A percentile compares a stretch with the other conserved stretches of the same genome.
phyloP scores from a whole-genome alignment of 2,113 vertebrate genomes.

The Myocastor coypus region DNA sequence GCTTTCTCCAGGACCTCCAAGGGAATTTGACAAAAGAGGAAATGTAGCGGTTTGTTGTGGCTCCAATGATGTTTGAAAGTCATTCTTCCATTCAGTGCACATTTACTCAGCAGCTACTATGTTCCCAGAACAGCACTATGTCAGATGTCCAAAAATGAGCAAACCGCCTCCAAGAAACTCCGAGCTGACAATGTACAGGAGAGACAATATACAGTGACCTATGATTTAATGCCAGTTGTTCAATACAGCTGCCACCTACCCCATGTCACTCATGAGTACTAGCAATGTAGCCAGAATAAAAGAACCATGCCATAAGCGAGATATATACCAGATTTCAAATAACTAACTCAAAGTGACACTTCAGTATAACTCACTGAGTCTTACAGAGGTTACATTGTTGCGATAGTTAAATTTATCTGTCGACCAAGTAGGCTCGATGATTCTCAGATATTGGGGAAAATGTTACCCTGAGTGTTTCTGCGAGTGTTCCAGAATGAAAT shows the following conservation, averaged over 20 bases:
- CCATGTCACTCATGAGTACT: background rate
- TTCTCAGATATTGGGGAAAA: background rate
- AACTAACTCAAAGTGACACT: background rate
- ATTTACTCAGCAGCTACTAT: background rate
- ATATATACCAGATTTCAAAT: background rate
- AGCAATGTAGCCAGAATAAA: background rate
- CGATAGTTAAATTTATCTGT: background rate
- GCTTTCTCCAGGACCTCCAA: background rate
- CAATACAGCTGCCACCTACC: background rate
- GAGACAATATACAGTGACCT: background rate
- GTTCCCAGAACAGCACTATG: background rate
- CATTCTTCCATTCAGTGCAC: background rate
- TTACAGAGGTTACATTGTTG: background rate
- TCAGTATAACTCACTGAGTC: background rate
- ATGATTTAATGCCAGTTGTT: background rate
- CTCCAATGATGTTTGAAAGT: slow-evolving; percentile 37
- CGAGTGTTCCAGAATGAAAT: background rate
- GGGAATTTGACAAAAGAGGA: slow-evolving; percentile 45
- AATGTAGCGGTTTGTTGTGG: background rate
- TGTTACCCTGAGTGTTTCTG: background rate
- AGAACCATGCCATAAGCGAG: background rate
- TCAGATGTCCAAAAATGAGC: background rate
- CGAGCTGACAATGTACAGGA: background rate
- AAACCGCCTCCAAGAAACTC: background rate
- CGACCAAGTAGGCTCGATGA: background rate